Conservation (phyloP, 2,888 invertebrate species). For the Himalopsyche anomala region DNA sequence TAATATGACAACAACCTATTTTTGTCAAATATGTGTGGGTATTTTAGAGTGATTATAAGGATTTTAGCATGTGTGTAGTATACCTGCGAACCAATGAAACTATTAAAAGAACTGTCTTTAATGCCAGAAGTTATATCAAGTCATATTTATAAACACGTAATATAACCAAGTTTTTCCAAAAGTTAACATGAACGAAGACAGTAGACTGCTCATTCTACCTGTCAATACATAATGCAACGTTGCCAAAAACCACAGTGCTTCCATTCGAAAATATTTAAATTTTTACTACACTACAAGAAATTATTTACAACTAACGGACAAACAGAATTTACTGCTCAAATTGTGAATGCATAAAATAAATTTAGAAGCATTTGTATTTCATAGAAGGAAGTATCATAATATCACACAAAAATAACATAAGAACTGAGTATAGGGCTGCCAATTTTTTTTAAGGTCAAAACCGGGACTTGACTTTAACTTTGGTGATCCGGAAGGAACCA, state of each 20-base stretch:
- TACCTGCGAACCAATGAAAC: not conserved
- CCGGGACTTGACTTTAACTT: too few species aligned
- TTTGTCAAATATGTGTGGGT: not conserved
- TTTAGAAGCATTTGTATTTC: too few species aligned
- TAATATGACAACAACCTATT: not conserved
- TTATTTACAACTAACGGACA: too few species aligned
- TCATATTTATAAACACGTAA: slow-evolving; percentile 42
- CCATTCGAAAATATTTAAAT: too few species aligned
- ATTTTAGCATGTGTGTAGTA: not conserved
- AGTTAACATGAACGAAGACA: slow-evolving; percentile 27
- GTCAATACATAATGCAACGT: slow-evolving; percentile 33
- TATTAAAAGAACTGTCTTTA: not conserved
- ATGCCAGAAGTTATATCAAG: not conserved
- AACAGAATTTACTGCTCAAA: too few species aligned
- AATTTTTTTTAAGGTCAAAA: too few species aligned
- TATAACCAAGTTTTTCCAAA: slow-evolving; percentile 32
- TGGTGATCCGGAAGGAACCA: too few species aligned
- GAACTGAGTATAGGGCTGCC: too few species aligned
- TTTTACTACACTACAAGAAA: too few species aligned
- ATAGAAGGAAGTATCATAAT: too few species aligned
- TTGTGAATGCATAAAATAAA: too few species aligned
- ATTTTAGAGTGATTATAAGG: not conserved
- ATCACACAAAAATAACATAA: too few species aligned
- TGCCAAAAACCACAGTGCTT: not conserved
- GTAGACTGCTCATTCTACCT: slow-evolving; percentile 13